phyloP scores from a whole-genome alignment of 2,888 invertebrate genomes.

The Lissonota sp. region DNA sequence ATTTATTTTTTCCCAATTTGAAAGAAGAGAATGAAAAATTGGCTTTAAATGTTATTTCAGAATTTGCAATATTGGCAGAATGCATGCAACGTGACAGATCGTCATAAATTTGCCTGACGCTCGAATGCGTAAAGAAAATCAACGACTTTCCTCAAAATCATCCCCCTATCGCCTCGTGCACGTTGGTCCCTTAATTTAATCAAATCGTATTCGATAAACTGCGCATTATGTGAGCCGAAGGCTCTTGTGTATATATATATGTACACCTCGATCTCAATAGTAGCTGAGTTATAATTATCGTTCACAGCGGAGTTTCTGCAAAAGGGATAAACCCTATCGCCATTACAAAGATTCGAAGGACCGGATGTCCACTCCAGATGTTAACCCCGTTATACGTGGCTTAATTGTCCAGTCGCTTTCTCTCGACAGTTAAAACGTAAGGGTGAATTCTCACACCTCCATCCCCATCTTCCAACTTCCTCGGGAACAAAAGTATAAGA shows the following conservation, averaged over 20 bases:
- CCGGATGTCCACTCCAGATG: constrained; percentile 75
- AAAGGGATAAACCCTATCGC: constrained; percentile 24
- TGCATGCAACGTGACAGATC: too few species aligned
- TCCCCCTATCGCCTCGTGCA: too few species aligned
- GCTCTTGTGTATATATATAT: not conserved
- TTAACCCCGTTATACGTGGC: constrained; percentile 76
- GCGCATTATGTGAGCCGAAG: not conserved
- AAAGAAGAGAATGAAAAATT: too few species aligned
- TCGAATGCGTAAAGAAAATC: too few species aligned
- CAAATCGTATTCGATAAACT: constrained; percentile 1
- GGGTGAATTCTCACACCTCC: constrained; percentile 49
- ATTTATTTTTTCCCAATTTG: too few species aligned
- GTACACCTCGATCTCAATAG: not conserved
- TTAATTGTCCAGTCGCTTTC: constrained; percentile 77
- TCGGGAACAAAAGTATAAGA: too few species aligned
- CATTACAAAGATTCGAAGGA: constrained; percentile 43
- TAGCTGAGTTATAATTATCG: constrained; percentile 39
- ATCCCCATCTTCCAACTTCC: constrained; percentile 19
- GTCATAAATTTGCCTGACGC: too few species aligned
- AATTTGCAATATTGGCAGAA: too few species aligned
- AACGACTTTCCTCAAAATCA: too few species aligned
- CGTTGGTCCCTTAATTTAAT: constrained; percentile 1
- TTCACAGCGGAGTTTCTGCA: constrained; percentile 2
- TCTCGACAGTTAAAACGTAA: constrained; percentile 70
- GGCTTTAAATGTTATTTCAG: too few species aligned